Percentiles rank a stretch among this genome's conserved stretches.
Evolutionary conservation across 2,113 vertebrate species (phyloP).

Genomic region (Protobothrops flavoviridis): DNA sequence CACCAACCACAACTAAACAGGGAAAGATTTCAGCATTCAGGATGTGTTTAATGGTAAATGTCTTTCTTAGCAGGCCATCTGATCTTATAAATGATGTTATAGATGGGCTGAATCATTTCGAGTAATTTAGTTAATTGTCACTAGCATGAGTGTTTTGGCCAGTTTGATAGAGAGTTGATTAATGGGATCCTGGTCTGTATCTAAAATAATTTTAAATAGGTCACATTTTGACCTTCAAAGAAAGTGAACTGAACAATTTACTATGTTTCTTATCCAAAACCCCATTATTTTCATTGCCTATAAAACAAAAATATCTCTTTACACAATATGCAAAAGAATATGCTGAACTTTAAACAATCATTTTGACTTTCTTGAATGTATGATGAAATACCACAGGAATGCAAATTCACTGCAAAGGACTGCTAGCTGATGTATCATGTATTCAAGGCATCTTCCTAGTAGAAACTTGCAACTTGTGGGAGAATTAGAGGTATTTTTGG

Average conservation of each 20-base stretch:
- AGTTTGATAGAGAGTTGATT: not conserved
- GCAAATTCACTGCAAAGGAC: not conserved
- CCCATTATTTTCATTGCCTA: not conserved
- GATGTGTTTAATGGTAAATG: not conserved
- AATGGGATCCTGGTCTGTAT: not conserved
- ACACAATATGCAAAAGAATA: not conserved
- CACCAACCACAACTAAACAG: not conserved
- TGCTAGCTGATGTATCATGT: not conserved
- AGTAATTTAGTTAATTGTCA: not conserved
- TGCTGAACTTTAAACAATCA: not conserved
- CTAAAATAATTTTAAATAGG: not conserved
- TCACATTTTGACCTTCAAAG: not conserved
- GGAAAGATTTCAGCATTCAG: not conserved
- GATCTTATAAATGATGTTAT: not conserved
- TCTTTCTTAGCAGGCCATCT: not conserved
- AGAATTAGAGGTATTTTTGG: slow-evolving; percentile 31
- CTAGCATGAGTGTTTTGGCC: fast-evolving
- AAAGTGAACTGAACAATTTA: not conserved
- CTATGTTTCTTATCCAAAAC: not conserved
- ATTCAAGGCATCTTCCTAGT: not conserved
- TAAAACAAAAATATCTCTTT: not conserved
- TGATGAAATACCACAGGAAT: not conserved
- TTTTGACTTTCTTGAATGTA: not conserved
- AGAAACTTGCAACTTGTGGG: not conserved
- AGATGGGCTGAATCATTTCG: not conserved